These are phyloP conservation scores for Gasterosteus nipponicus DNA, from an alignment of 2,113 vertebrate species.

Conservation along the genomic window DNA sequence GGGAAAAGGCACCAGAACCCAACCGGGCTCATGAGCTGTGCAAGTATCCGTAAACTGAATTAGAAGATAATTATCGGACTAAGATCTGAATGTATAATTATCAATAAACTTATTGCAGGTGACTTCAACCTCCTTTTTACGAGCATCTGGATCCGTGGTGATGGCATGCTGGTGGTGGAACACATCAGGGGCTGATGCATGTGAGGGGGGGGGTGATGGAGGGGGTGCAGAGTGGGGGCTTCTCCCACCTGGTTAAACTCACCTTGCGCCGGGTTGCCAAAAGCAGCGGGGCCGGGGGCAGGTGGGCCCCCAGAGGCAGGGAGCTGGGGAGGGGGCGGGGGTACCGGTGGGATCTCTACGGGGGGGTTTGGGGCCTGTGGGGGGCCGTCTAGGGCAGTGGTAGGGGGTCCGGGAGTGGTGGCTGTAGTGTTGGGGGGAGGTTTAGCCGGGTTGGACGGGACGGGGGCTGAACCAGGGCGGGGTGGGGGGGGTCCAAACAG, in stretches of 20 bases:
- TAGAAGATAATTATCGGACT: no score
- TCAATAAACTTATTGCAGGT: no score
- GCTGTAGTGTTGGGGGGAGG: conserved; percentile 80
- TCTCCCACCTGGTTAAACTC: conserved; percentile 80
- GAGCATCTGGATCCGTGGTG: not conserved
- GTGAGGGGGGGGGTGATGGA: conserved; percentile 3
- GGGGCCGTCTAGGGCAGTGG: conserved; percentile 78
- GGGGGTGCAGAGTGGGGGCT: conserved; percentile 18
- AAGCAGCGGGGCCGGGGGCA: conserved; percentile 88
- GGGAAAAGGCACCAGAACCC: no score
- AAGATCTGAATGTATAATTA: no score
- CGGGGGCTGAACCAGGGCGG: conserved; percentile 77
- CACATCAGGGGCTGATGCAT: not conserved
- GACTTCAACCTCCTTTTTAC: not conserved
- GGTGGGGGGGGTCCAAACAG: conserved; percentile 30
- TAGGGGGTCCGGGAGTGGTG: conserved; percentile 76
- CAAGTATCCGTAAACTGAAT: no score
- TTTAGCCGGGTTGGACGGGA: conserved; percentile 82
- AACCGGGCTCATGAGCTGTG: not conserved
- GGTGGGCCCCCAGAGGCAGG: conserved; percentile 86
- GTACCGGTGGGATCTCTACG: conserved; percentile 90
- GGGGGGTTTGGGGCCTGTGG: conserved; percentile 68
- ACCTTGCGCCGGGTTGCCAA: conserved; percentile 92
- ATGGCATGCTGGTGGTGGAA: not conserved
- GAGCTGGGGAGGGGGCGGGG: conserved; percentile 93